These are phyloP conservation scores for Nomada ferruginata DNA, from an alignment of 2,888 invertebrate species.

Conservation along the genomic window DNA sequence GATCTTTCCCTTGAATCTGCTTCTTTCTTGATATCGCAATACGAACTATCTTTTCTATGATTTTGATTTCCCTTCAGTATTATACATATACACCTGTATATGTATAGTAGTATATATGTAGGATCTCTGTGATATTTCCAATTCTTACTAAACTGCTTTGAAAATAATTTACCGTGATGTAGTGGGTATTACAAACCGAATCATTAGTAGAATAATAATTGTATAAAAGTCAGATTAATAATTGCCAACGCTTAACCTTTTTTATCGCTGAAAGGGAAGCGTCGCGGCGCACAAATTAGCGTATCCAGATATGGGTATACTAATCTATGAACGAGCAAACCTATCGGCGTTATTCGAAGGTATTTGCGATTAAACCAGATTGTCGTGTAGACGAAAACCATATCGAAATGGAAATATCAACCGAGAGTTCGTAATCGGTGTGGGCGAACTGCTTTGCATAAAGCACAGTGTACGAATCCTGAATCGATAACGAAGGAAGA, in stretches of 20 bases:
- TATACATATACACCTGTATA: no score
- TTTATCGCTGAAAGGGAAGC: not conserved
- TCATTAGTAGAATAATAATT: no score
- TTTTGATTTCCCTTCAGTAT: no score
- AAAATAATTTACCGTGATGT: no score
- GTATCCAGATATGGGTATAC: slow-evolving; percentile 31
- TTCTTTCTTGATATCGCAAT: no score
- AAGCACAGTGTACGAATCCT: slow-evolving; percentile 1
- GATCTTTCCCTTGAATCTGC: no score
- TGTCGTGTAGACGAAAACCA: slow-evolving; percentile 33
- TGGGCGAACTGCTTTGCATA: slow-evolving; percentile 31
- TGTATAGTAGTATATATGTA: no score
- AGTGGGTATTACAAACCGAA: no score
- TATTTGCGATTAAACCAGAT: slow-evolving; percentile 20
- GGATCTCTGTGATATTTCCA: no score
- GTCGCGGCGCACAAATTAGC: slow-evolving; percentile 1
- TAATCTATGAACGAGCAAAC: slow-evolving; percentile 39
- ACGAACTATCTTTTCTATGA: no score
- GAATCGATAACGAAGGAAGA: slow-evolving; percentile 36
- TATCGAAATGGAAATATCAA: slow-evolving; percentile 17
- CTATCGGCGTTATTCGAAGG: slow-evolving; percentile 35
- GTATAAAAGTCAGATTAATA: not conserved
- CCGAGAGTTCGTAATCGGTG: slow-evolving; percentile 11
- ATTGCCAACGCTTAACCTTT: not conserved
- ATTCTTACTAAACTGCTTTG: no score